A percentile compares a stretch with the other conserved stretches of the same genome.
Conservation (phyloP, 1,140 invertebrate species). For the Drosophila mayri region DNA sequence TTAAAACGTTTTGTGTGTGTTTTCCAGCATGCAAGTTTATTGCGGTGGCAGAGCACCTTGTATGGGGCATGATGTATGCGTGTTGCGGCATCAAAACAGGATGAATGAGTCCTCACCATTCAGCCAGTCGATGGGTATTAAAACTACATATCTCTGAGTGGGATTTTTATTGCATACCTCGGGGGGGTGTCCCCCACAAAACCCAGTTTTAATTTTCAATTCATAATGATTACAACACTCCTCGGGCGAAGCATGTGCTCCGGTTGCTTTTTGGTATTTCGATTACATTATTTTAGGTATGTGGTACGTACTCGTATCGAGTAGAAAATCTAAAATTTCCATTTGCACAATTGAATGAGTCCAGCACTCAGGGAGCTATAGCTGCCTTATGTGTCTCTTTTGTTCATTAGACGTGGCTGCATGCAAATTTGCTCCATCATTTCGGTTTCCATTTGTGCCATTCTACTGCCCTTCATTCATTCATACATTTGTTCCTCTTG, state of each 20-base stretch:
- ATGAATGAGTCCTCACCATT: conserved; percentile 28
- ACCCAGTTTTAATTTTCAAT: conserved; percentile 17
- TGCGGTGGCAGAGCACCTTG: conserved; percentile 1
- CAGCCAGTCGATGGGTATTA: conserved; percentile 9
- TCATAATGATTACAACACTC: conserved; percentile 21
- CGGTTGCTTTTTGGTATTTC: conserved; percentile 3
- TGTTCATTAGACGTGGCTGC: conserved; percentile 61
- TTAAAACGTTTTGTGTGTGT: conserved; percentile 58
- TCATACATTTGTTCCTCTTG: conserved; percentile 8
- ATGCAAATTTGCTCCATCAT: conserved; percentile 53
- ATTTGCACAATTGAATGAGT: conserved; percentile 73
- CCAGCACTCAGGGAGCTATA: conserved; percentile 1
- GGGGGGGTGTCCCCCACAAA: no score
- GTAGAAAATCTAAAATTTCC: conserved; percentile 67
- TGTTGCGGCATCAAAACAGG: conserved; percentile 20
- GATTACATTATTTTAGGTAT: conserved; percentile 5
- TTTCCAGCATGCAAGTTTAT: conserved; percentile 34
- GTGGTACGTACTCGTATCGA: conserved; percentile 30
- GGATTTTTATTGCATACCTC: conserved; percentile 17
- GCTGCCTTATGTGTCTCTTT: conserved; percentile 28
- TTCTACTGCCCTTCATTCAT: conserved; percentile 5
- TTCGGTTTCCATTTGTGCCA: conserved; percentile 18
- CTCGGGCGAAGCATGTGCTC: conserved; percentile 9
- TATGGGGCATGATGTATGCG: conserved; percentile 31
- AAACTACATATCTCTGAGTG: conserved; percentile 15